These are phyloP conservation scores for Caenorhabditis brenneri DNA, from an alignment of 1,140 invertebrate genomes.

Conservation along the genomic window DNA sequence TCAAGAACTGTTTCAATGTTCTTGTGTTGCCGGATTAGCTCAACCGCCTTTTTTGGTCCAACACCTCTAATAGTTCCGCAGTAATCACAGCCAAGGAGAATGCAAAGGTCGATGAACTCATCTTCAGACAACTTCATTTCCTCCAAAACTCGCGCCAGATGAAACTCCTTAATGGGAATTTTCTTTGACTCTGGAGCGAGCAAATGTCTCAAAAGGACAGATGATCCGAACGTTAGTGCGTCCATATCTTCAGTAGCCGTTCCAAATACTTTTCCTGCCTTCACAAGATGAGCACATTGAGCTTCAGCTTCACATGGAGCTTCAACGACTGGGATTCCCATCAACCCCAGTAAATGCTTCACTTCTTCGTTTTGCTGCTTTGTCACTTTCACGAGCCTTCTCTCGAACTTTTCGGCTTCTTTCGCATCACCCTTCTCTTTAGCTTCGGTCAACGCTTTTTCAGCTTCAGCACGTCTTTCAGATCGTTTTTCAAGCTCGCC, in stretches of 20 bases:
- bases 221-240: conserved; percentile 92
- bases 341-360: conserved; percentile 84
- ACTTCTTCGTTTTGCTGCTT: conserved; percentile 84
- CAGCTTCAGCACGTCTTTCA: conserved; percentile 87
- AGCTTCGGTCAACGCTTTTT: conserved; percentile 87
- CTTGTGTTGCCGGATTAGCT: conserved; percentile 85
- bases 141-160: conserved; percentile 83
- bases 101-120: conserved; percentile 96
- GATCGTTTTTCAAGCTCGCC: conserved; percentile 87
- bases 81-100: conserved; percentile 97
- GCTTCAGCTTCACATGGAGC: conserved; percentile 98
- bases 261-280: conserved; percentile 87
- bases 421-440: conserved; percentile 88
- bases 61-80: conserved; percentile 85
- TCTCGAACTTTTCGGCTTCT: conserved; percentile 90
- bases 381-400: conserved; percentile 87
- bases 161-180: conserved; percentile 88
- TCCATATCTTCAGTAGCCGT: conserved; percentile 99
- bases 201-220: conserved; percentile 86
- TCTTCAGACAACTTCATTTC: conserved; percentile 80
- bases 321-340: conserved; percentile 94
- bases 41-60: conserved; percentile 94
- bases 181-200: conserved; percentile 75
- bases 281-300: conserved; percentile 92
- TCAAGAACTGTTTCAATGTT: conserved; percentile 86